These are phyloP conservation scores for Ophonus ardosiacus DNA, from an alignment of 2,888 invertebrate genomes.

Conservation along the genomic window DNA sequence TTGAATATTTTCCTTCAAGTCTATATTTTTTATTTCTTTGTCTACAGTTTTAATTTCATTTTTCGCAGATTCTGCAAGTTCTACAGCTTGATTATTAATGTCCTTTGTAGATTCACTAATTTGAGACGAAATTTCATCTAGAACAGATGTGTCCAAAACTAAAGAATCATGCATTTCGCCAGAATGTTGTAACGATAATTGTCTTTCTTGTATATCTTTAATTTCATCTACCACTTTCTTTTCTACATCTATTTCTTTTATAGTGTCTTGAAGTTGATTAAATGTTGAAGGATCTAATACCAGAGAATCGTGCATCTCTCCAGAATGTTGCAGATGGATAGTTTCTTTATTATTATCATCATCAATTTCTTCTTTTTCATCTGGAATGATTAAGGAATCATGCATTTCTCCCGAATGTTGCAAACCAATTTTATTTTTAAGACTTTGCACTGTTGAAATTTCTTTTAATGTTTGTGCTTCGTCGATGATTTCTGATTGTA, in stretches of 20 bases:
- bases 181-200: neutral
- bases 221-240: neutral
- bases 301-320: slow-evolving; percentile 49
- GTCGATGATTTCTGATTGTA: neutral
- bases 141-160: neutral
- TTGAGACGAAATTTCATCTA: neutral
- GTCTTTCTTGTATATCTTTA: neutral
- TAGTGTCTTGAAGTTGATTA: neutral
- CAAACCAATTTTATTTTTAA: slow-evolving; percentile 23
- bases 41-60: neutral
- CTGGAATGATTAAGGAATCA: slow-evolving; percentile 12
- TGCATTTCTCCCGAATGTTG: slow-evolving; percentile 45
- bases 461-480: neutral
- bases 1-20: slow-evolving; percentile 10
- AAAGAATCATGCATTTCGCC: neutral
- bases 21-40: neutral
- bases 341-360: neutral
- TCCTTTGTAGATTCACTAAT: neutral
- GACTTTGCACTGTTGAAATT: neutral
- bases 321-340: slow-evolving; percentile 30
- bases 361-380: slow-evolving; percentile 11
- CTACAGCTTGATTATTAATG: neutral
- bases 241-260: neutral
- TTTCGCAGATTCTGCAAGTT: neutral
- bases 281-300: neutral